phyloP scores from a whole-genome alignment of 1,140 invertebrate species.

The Heliothis subflexa region DNA sequence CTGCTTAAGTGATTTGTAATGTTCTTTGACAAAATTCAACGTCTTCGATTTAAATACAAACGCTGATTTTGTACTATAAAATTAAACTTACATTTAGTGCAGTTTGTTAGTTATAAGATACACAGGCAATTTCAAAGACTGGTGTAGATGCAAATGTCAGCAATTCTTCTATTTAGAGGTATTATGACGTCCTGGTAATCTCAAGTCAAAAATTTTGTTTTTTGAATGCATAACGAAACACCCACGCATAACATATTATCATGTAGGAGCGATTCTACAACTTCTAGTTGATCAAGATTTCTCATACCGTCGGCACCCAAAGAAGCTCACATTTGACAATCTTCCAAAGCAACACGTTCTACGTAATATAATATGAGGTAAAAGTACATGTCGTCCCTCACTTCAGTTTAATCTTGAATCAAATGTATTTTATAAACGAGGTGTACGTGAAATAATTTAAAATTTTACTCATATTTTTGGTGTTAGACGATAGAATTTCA shows the following conservation, averaged over 20 bases:
- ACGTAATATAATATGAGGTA: slow-evolving; percentile 42
- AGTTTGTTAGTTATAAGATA: too few relatives aligned
- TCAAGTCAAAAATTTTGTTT: neutral
- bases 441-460: slow-evolving; percentile 43
- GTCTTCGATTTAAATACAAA: too few relatives aligned
- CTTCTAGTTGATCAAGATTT: slow-evolving; percentile 22
- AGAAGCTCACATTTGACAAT: slow-evolving; percentile 42
- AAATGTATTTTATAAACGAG: slow-evolving; percentile 46
- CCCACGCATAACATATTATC: slow-evolving; percentile 4
- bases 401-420: slow-evolving; percentile 46
- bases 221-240: slow-evolving; percentile 6
- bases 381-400: slow-evolving; percentile 10
- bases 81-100: too few relatives aligned
- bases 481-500: neutral
- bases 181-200: too few relatives aligned
- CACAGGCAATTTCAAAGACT: too few relatives aligned
- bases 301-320: slow-evolving; percentile 38
- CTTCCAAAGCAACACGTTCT: slow-evolving; percentile 28
- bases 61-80: too few relatives aligned
- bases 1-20: too few relatives aligned
- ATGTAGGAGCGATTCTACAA: neutral
- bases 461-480: slow-evolving; percentile 12
- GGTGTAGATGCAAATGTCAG: too few relatives aligned
- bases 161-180: too few relatives aligned
- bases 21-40: too few relatives aligned